phyloP scores from a whole-genome alignment of 2,113 vertebrate species.

The Peromyscus leucopus region DNA sequence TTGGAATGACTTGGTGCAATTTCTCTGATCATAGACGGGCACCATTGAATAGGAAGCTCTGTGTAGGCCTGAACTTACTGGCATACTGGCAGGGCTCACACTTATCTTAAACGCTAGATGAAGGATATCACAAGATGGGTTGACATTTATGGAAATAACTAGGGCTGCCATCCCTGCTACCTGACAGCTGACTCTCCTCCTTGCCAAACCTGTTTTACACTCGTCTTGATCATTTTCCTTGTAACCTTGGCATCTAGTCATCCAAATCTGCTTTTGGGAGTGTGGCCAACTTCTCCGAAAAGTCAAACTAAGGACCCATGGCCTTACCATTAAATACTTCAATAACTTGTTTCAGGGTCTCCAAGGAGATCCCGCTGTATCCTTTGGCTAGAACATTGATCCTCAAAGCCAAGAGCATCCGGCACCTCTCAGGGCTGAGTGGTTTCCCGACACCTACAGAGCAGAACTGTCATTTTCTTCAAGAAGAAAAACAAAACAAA shows the following conservation, averaged over 20 bases:
- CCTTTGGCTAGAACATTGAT: constrained; percentile 99
- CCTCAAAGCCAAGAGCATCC: constrained; percentile 97
- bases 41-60: background rate
- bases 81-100: background rate
- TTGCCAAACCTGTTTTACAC: background rate
- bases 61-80: background rate
- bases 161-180: background rate
- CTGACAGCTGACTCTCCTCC: background rate
- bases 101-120: background rate
- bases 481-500: background rate
- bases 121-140: background rate
- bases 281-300: background rate
- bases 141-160: background rate
- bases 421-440: constrained; percentile 94
- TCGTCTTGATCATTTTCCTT: background rate
- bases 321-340: constrained; percentile 95
- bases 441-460: constrained; percentile 96
- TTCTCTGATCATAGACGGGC: background rate
- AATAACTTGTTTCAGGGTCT: constrained; percentile 94
- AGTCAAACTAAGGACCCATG: background rate
- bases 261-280: background rate
- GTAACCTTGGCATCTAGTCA: background rate
- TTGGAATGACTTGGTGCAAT: background rate
- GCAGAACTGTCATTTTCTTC: constrained; percentile 36
- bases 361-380: constrained; percentile 96